Evolutionary conservation across 1,140 invertebrate genomes (phyloP).

Genomic region (Plutomurus gul): DNA sequence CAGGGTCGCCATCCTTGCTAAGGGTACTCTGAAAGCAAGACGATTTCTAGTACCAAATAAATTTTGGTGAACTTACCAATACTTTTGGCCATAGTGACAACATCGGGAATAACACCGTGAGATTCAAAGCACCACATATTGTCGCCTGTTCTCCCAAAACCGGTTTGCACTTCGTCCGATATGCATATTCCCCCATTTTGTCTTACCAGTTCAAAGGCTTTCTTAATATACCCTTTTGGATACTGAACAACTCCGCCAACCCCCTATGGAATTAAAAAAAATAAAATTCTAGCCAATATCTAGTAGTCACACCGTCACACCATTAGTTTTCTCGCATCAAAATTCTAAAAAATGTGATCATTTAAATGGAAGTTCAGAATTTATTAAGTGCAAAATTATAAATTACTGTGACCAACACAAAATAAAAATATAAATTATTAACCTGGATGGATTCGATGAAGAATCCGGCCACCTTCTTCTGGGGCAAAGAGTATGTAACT

Average conservation of each 20-base stretch:
- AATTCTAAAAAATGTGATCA: too few species aligned
- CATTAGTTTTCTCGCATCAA: too few species aligned
- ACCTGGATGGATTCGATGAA: slow-evolving; percentile 94
- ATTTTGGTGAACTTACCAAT: slow-evolving; percentile 63
- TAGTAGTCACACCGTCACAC: too few species aligned
- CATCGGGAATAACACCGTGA: slow-evolving; percentile 87
- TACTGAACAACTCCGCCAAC: slow-evolving; percentile 90
- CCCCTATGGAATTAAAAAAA: slow-evolving; percentile 62
- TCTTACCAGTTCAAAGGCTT: slow-evolving; percentile 77
- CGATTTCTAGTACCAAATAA: too few species aligned
- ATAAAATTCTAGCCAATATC: background rate
- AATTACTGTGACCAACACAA: too few species aligned
- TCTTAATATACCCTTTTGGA: slow-evolving; percentile 83
- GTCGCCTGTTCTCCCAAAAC: slow-evolving; percentile 91
- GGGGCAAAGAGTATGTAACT: slow-evolving; percentile 75
- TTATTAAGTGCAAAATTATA: too few species aligned
- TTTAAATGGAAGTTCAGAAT: too few species aligned
- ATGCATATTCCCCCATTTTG: slow-evolving; percentile 84
- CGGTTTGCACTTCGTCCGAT: slow-evolving; percentile 78
- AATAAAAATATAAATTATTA: background rate
- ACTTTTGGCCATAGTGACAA: slow-evolving; percentile 87
- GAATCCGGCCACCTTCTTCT: slow-evolving; percentile 78
- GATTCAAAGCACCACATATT: slow-evolving; percentile 93
- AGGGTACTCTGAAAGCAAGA: too few species aligned
- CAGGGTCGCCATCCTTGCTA: too few species aligned